These are phyloP conservation scores for Gallinago undulata DNA, from an alignment of 2,113 vertebrate species.

Conservation along the genomic window DNA sequence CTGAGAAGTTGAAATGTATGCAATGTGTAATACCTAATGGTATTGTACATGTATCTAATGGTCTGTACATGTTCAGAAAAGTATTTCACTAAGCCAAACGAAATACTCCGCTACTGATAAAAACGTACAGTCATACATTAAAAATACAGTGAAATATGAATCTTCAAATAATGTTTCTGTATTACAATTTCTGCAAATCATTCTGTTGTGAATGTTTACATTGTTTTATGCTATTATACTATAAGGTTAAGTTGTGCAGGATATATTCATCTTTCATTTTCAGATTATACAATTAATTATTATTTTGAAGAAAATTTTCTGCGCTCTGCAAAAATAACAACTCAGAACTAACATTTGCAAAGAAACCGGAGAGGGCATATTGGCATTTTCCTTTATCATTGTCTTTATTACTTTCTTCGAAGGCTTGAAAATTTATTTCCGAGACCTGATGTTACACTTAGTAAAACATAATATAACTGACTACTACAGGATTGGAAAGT, in stretches of 20 bases:
- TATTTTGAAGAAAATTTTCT: neutral
- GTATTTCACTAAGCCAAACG: neutral
- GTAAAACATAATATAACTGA: slow-evolving; percentile 39
- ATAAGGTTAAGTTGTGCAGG: neutral
- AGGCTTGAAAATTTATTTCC: slow-evolving; percentile 38
- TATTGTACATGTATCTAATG: no score
- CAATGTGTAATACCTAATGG: neutral
- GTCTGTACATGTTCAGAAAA: neutral
- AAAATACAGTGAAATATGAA: neutral
- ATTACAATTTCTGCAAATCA: neutral
- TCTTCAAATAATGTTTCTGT: neutral
- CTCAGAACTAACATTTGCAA: neutral
- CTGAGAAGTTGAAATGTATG: neutral
- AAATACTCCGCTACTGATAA: neutral
- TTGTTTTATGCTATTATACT: neutral
- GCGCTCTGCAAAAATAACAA: neutral
- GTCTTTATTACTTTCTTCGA: neutral
- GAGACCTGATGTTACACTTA: slow-evolving; percentile 25
- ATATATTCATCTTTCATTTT: neutral
- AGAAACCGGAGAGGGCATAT: neutral
- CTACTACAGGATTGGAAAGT: slow-evolving; percentile 17
- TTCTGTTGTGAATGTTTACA: neutral
- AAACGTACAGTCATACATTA: neutral
- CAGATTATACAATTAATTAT: neutral
- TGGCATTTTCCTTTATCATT: neutral